Evolutionary conservation across 2,797 vertebrate genomes (phyloP).

Genomic region (Threskiornis aethiopicus): DNA sequence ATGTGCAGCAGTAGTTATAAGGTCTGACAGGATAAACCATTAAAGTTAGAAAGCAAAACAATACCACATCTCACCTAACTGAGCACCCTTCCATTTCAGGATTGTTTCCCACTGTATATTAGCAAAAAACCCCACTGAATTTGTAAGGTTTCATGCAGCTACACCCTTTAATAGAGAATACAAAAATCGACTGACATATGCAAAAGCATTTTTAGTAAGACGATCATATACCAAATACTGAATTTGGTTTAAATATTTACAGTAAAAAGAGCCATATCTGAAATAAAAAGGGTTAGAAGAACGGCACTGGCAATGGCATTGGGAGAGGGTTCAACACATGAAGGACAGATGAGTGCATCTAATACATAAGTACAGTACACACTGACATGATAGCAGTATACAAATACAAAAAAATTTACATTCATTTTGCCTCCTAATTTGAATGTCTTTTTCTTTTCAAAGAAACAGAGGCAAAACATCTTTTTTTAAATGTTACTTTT

Average conservation of each 20-base stretch:
- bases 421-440: background rate
- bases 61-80: background rate
- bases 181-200: background rate
- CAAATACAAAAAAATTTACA: background rate
- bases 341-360: slow-evolving; percentile 18
- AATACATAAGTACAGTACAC: background rate
- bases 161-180: background rate
- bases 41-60: slow-evolving; percentile 55
- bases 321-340: background rate
- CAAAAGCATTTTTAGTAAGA: slow-evolving; percentile 25
- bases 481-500: background rate
- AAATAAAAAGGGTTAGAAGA: slow-evolving; percentile 54
- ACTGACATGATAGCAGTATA: background rate
- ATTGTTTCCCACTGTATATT: background rate
- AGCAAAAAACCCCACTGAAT: background rate
- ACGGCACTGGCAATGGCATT: slow-evolving; percentile 13
- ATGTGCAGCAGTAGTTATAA: slow-evolving; percentile 49
- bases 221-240: background rate
- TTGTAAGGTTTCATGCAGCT: background rate
- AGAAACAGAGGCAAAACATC: background rate
- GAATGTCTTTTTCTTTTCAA: background rate
- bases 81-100: background rate
- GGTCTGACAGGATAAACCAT: slow-evolving; percentile 48
- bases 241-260: background rate
- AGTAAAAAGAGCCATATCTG: background rate